Conservation (phyloP, 2,888 invertebrate genomes). For the Hemicrepidius hirtus region DNA sequence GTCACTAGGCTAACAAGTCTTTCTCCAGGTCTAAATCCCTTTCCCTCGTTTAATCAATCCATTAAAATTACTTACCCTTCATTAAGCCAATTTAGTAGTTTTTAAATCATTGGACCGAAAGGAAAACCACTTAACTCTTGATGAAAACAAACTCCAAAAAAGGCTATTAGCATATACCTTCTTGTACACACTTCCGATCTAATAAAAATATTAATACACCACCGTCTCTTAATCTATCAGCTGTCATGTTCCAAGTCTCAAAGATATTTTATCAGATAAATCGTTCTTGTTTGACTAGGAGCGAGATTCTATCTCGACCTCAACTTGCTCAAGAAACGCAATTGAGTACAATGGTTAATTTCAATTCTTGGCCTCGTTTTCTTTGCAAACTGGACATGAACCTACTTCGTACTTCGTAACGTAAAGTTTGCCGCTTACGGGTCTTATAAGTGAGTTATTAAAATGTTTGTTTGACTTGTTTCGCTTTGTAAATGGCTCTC, state of each 20-base stretch:
- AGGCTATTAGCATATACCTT: conserved; percentile 12
- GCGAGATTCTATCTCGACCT: conserved; percentile 46
- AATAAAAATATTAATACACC: conserved; percentile 41
- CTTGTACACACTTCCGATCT: conserved; percentile 29
- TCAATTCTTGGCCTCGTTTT: conserved; percentile 51
- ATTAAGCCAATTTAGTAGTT: conserved; percentile 1
- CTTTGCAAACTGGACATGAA: conserved; percentile 35
- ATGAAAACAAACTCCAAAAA: background rate
- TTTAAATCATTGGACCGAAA: background rate
- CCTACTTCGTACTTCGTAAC: conserved; percentile 34
- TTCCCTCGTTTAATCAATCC: background rate
- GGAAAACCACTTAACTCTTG: conserved; percentile 8
- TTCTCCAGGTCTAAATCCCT: background rate
- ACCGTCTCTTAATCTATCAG: conserved; percentile 45
- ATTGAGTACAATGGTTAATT: conserved; percentile 49
- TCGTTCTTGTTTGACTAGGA: conserved; percentile 48
- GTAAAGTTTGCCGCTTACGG: conserved; percentile 9
- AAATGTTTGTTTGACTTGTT: conserved; percentile 34
- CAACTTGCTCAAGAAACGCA: conserved; percentile 48
- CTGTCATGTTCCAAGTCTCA: conserved; percentile 41
- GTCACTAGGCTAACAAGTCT: no score
- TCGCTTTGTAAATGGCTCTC: conserved; percentile 27
- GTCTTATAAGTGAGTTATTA: conserved; percentile 36
- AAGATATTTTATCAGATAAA: conserved; percentile 50
- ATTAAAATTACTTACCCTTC: conserved; percentile 9